Conservation (phyloP, 2,113 vertebrate species). For the Peromyscus polionotus region DNA sequence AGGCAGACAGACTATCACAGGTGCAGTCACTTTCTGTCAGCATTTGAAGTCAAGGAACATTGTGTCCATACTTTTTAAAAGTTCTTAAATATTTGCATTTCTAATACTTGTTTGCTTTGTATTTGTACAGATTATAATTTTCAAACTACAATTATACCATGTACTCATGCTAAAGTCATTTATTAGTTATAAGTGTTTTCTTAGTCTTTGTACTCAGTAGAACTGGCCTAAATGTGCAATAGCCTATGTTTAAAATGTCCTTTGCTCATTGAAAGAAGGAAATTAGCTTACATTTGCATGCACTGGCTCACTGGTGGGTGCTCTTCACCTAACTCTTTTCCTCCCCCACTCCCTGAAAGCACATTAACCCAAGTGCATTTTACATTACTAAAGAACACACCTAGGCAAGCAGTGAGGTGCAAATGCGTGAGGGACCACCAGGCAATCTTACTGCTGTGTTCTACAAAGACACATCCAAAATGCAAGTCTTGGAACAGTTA, state of each 20-base stretch:
- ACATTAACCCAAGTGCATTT: constrained; percentile 51
- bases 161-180: constrained; percentile 59
- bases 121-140: constrained; percentile 63
- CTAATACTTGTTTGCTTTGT: constrained; percentile 50
- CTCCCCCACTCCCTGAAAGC: background rate
- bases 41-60: constrained; percentile 58
- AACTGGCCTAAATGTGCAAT: constrained; percentile 42
- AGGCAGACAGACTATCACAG: constrained; percentile 8
- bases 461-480: background rate
- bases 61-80: constrained; percentile 52
- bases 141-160: constrained; percentile 43
- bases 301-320: background rate
- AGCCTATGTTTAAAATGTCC: constrained; percentile 69
- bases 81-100: constrained; percentile 64
- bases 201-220: constrained; percentile 39
- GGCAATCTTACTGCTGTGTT: background rate
- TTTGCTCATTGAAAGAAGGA: constrained; percentile 61
- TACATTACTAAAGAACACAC: constrained; percentile 24
- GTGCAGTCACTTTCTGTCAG: constrained; percentile 15
- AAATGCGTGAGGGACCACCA: constrained; percentile 27
- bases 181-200: constrained; percentile 68
- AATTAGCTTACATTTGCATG: constrained; percentile 37
- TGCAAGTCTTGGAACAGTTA: background rate
- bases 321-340: background rate
- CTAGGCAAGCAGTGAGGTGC: background rate